Conservation (phyloP, 1,140 invertebrate species). For the Palaemon carinicauda region DNA sequence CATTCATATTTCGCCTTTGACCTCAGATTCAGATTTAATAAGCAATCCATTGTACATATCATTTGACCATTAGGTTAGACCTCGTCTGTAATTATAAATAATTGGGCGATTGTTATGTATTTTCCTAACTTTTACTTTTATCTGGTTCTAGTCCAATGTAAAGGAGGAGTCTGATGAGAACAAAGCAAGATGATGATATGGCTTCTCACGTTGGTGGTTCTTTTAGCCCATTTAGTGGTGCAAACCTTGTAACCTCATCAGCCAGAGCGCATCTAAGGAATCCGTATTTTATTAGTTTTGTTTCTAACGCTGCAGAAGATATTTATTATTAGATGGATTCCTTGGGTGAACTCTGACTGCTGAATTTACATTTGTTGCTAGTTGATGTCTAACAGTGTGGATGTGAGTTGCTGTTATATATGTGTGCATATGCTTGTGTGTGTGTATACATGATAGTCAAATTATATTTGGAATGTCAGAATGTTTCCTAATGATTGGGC, state of each 20-base stretch:
- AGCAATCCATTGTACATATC: constrained; percentile 56
- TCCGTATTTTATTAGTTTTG: neutral
- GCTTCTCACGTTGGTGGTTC: constrained; percentile 24
- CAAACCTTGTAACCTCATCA: constrained; percentile 22
- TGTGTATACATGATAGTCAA: too few species aligned
- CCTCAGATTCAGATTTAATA: constrained; percentile 42
- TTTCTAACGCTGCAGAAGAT: neutral
- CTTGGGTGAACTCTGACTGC: neutral
- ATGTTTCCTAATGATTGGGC: constrained; percentile 49
- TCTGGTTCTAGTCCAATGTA: constrained; percentile 23
- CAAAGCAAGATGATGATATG: neutral
- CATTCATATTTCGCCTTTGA: constrained; percentile 55
- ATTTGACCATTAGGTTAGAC: constrained; percentile 56
- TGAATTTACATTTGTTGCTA: constrained; percentile 35
- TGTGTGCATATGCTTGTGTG: neutral
- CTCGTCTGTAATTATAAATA: constrained; percentile 47
- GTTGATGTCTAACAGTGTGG: constrained; percentile 40
- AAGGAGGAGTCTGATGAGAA: constrained; percentile 1
- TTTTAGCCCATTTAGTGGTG: constrained; percentile 35
- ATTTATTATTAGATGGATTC: neutral
- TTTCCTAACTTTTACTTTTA: constrained; percentile 50
- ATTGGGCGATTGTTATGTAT: constrained; percentile 55
- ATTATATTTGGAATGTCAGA: constrained; percentile 33
- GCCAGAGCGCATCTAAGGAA: neutral
- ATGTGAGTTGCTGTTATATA: constrained; percentile 16